These are phyloP conservation scores for Scaptodrosophila lebanonensis DNA, from an alignment of 1,140 invertebrate genomes.

Conservation along the genomic window DNA sequence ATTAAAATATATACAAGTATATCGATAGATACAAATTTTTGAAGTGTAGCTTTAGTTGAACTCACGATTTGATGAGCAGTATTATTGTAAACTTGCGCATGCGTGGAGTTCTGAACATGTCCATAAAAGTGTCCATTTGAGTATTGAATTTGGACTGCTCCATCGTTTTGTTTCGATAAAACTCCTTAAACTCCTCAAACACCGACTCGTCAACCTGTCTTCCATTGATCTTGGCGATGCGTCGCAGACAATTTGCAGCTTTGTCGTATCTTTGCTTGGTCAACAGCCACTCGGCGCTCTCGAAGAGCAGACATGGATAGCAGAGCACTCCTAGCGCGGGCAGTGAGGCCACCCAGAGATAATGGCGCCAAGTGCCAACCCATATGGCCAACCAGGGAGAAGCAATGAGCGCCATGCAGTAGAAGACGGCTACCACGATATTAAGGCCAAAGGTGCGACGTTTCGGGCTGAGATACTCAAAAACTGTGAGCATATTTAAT, in stretches of 20 bases:
- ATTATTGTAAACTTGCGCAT: constrained; percentile 79
- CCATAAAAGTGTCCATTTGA: constrained; percentile 71
- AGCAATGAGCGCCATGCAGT: constrained; percentile 78
- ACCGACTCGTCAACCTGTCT: constrained; percentile 76
- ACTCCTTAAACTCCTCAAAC: constrained; percentile 74
- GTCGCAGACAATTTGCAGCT: constrained; percentile 78
- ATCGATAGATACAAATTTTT: no score
- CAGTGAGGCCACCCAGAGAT: constrained; percentile 78
- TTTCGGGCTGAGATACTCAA: constrained; percentile 80
- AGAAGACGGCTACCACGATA: constrained; percentile 80
- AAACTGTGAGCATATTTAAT: constrained; percentile 68
- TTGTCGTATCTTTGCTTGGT: constrained; percentile 79
- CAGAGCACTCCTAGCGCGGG: constrained; percentile 77
- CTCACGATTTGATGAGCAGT: constrained; percentile 81
- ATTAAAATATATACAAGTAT: background rate
- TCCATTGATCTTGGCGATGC: constrained; percentile 80
- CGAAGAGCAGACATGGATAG: constrained; percentile 79
- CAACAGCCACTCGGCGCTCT: constrained; percentile 82
- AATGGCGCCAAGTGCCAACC: constrained; percentile 79
- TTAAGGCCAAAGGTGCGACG: constrained; percentile 80
- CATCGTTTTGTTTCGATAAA: constrained; percentile 45
- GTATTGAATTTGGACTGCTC: constrained; percentile 35
- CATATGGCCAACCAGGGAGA: constrained; percentile 80
- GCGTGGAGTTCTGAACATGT: constrained; percentile 78
- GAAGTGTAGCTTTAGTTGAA: background rate